Evolutionary conservation across 2,888 invertebrate genomes (phyloP).

Genomic region (Cryptus armator): DNA sequence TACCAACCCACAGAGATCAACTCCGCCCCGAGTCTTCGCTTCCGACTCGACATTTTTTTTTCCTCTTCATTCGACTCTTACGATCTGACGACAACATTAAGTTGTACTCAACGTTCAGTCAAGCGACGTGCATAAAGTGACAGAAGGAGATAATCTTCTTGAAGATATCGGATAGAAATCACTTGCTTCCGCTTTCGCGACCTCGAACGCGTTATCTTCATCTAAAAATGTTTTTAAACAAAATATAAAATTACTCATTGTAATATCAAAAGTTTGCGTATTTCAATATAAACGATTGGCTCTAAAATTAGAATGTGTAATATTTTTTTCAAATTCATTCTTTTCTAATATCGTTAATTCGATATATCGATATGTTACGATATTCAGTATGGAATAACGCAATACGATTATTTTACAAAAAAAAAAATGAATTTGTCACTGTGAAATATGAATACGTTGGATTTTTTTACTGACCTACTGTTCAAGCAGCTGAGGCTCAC

Average conservation of each 20-base stretch:
- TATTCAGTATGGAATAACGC: background rate
- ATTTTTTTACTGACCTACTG: conserved; percentile 87
- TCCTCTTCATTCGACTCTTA: conserved; percentile 2
- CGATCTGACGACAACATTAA: conserved; percentile 43
- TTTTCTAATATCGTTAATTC: no score
- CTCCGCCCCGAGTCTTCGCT: background rate
- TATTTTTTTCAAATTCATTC: no score
- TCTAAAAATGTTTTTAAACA: conserved; percentile 72
- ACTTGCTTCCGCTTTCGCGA: conserved; percentile 71
- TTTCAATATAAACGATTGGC: no score
- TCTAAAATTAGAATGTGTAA: no score
- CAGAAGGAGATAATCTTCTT: conserved; percentile 76
- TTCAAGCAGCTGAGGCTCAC: conserved; percentile 90
- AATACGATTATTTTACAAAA: background rate
- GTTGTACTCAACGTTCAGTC: conserved; percentile 72
- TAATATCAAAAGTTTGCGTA: background rate
- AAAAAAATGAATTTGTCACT: background rate
- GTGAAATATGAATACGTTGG: background rate
- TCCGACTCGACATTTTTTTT: conserved; percentile 3
- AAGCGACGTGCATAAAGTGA: conserved; percentile 78
- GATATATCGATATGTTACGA: no score
- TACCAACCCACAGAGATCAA: conserved; percentile 50
- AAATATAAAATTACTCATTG: background rate
- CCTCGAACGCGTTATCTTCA: conserved; percentile 77
- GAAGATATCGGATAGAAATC: conserved; percentile 71